Evolutionary conservation across 2,113 vertebrate genomes (phyloP), one percentile per base, ranked within the genome.

Genomic region (Illadopsis cleaveri): DNA sequence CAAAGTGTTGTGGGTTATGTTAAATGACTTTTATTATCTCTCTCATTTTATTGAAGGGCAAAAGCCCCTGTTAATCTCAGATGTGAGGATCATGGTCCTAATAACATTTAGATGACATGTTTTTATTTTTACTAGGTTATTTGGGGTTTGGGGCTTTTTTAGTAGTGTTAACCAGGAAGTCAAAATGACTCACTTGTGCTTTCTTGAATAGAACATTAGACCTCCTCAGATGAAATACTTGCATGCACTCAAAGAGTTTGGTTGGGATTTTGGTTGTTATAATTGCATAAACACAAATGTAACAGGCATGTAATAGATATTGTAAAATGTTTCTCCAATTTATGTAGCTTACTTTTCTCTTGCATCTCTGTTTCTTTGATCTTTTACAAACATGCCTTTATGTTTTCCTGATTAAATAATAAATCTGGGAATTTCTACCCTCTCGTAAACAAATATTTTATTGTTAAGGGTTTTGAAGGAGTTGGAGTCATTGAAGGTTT

Each of bases 381-480:
- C 48, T 66, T 83, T 77, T 83, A 73, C 85, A 93, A 94, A 91
- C 35, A 78, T 69, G 73, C 18, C 69, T 75, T 70, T 96, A 12
- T 89, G 37, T 82, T 94, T 45, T 91, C 60, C 45, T 86, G 82
- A 90, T 93, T 94, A 89, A 94, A 84, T 79, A 95, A 86, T 80
- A 94, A 73, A 72, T 73, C 45, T 81, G 30, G 72, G 25, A 60
- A 58, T 81, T 89, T 92, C 48, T 82, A 27, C 73, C 14, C 12
- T 83, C 33, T 60, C 50, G 2, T 70, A 90, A 86, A 86, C 77
- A 82, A 93, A 64, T 89, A 86, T n/a, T 84, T 94, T 89, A 62
- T 65, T 6, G 1, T 50, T 56, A 72, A 53, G 17, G 6, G 17
- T 84, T 93, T 84, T 75, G 61, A 95, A 72, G 75, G 60, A 81